Evolutionary conservation across 2,888 invertebrate genomes (phyloP).

Genomic region (Agriopis marginaria): DNA sequence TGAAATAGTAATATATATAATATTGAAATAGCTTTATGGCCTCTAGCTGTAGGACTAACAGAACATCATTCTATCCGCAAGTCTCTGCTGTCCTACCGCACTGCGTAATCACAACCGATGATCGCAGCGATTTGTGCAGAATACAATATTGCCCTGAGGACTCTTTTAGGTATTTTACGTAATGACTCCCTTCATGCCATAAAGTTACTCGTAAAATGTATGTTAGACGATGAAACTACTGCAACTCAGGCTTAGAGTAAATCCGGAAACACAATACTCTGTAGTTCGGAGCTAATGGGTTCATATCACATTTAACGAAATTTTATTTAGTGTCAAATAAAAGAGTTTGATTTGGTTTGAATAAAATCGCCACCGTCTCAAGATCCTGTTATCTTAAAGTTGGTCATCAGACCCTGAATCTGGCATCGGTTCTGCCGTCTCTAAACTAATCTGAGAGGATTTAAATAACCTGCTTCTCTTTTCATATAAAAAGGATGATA

Average conservation of each 20-base stretch:
- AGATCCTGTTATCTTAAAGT: too few relatives aligned
- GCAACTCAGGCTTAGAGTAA: not conserved
- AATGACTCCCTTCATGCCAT: conserved; percentile 15
- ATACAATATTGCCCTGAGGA: conserved; percentile 15
- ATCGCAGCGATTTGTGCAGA: conserved; percentile 18
- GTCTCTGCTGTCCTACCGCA: conserved; percentile 10
- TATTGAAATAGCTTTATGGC: too few relatives aligned
- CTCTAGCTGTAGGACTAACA: too few relatives aligned
- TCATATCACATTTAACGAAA: too few relatives aligned
- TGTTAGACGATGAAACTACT: not conserved
- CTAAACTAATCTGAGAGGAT: too few relatives aligned
- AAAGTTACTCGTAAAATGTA: not conserved
- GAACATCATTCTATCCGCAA: not conserved
- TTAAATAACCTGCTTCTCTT: not conserved
- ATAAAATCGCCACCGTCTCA: too few relatives aligned
- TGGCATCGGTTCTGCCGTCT: too few relatives aligned
- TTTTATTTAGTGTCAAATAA: too few relatives aligned
- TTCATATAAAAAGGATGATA: not conserved
- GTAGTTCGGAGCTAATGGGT: too few relatives aligned
- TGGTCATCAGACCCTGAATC: too few relatives aligned
- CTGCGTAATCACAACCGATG: conserved; percentile 23
- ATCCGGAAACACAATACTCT: not conserved
- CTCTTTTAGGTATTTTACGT: conserved; percentile 15
- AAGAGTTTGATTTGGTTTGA: too few relatives aligned
- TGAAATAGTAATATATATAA: too few relatives aligned